These are phyloP conservation scores for Takifugu rubripes DNA, from an alignment of 2,797 vertebrate species.

Conservation along the genomic window DNA sequence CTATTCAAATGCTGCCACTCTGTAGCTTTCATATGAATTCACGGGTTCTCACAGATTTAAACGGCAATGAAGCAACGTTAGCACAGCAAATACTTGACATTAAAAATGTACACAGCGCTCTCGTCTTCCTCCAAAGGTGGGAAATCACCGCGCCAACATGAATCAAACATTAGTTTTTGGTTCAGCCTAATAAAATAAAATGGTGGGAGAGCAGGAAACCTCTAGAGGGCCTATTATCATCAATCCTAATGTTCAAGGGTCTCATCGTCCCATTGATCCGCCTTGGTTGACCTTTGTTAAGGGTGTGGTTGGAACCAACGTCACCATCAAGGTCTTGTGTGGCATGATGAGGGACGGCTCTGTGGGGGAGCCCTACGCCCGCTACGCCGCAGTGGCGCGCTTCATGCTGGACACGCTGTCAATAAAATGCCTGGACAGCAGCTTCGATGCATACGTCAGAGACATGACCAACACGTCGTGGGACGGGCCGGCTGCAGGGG, in stretches of 20 bases:
- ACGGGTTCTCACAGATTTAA: too few relatives aligned
- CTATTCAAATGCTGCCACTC: too few relatives aligned
- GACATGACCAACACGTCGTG: slow-evolving; percentile 69
- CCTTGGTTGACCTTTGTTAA: slow-evolving; percentile 18
- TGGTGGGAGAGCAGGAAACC: neutral
- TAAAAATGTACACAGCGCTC: too few relatives aligned
- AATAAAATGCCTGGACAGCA: slow-evolving; percentile 54
- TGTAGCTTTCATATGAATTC: too few relatives aligned
- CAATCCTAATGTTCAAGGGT: neutral
- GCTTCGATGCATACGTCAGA: slow-evolving; percentile 55
- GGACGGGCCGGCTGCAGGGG: slow-evolving; percentile 60
- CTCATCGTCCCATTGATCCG: neutral
- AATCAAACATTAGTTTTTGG: neutral
- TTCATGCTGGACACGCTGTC: slow-evolving; percentile 52
- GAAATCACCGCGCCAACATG: too few relatives aligned
- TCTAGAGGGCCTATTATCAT: neutral
- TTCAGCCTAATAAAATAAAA: neutral
- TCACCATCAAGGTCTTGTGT: slow-evolving; percentile 73
- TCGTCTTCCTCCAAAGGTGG: too few relatives aligned
- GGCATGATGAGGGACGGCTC: slow-evolving; percentile 61
- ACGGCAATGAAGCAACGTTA: too few relatives aligned
- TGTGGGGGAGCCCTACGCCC: slow-evolving; percentile 53
- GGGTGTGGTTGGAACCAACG: slow-evolving; percentile 62
- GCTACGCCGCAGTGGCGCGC: slow-evolving; percentile 54
- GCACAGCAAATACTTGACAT: too few relatives aligned